Evolutionary conservation across 2,888 invertebrate genomes (phyloP), one percentile per base, ranked within the genome.

Genomic region (Platycheirus albimanus): DNA sequence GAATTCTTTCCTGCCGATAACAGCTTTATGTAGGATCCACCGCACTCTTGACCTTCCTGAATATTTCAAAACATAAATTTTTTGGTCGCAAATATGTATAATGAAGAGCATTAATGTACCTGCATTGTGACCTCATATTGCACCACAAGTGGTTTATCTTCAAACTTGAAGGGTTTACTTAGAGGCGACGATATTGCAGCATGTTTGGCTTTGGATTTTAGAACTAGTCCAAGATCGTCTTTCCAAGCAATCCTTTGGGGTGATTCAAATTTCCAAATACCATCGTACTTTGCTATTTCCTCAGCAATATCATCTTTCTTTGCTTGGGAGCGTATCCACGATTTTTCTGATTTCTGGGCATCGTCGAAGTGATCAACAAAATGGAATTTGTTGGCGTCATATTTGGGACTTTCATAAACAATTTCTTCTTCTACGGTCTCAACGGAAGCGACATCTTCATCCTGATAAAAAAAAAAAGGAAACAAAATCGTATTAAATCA

Each of bases 21-120:
- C 51, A 99, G 93, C 91, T 99, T 99, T 56, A 99, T 92, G 90
- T 99, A 99, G 7, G 99, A 98, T 8, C 99, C 99, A 51, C 99
- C 99, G 91, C 99, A 99, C 90, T 99, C 99, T 91, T 98, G 98
- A 0, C 98, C 99, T 88, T 98, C 97, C 94, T 99, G 76, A 95
- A 85, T 75, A 78, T 54, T 4, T 30, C 19, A 30, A 61, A 56
- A 7, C 0, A 63, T 11, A 33, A 33, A 8, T 33, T 4, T 8
- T 33, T 6, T 33, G 8, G 5, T 8, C 7, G 15, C 2, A n/a
- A 49, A 52, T 45, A 2, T 54, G 54, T 30, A 51, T 58, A 56
- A 33, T 41, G 20, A 75, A 17, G 15, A 47, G 33, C 13, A n/a
- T 8, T n/a, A 80, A 87, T 87, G 28, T 86, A 93, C 94, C 93